Percentiles rank a stretch among this genome's conserved stretches.
Conservation (phyloP, 1,140 invertebrate genomes). For the Lanistes nyassanus region DNA sequence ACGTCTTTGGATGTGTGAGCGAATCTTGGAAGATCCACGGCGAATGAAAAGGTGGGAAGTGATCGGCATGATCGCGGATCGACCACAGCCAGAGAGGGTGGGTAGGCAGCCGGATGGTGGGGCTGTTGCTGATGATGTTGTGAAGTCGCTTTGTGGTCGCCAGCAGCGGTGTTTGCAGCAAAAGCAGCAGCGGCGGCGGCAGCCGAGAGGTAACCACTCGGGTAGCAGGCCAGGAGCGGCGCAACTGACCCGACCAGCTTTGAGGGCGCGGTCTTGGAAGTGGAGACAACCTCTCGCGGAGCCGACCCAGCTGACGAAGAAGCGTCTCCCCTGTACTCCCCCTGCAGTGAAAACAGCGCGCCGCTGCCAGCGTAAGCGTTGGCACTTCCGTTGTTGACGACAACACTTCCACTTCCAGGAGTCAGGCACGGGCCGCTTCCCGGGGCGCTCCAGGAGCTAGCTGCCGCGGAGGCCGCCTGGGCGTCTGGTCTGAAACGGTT, state of each 20-base stretch:
- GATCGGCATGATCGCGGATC: not conserved
- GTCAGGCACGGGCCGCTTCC: not conserved
- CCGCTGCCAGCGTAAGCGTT: not conserved
- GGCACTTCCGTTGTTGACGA: not conserved
- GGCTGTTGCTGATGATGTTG: too few relatives aligned
- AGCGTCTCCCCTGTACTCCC: too few relatives aligned
- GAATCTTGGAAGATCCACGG: slow-evolving; percentile 10
- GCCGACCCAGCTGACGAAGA: too few relatives aligned
- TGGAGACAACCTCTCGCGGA: too few relatives aligned
- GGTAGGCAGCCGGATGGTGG: too few relatives aligned
- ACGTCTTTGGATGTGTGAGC: not conserved
- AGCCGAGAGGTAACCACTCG: too few relatives aligned
- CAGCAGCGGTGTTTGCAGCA: too few relatives aligned
- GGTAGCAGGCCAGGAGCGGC: too few relatives aligned
- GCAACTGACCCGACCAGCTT: too few relatives aligned
- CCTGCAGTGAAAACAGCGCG: not conserved
- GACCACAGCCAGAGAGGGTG: slow-evolving; percentile 2
- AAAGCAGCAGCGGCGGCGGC: too few relatives aligned
- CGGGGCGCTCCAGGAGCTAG: not conserved
- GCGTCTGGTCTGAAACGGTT: slow-evolving; percentile 39
- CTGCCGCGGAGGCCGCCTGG: slow-evolving; percentile 23
- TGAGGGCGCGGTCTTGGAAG: too few relatives aligned
- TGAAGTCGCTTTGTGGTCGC: too few relatives aligned
- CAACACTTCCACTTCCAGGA: not conserved
- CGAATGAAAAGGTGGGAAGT: slow-evolving; percentile 3